Evolutionary conservation across 1,140 invertebrate genomes (phyloP).

Genomic region (Lepidostoma basale): DNA sequence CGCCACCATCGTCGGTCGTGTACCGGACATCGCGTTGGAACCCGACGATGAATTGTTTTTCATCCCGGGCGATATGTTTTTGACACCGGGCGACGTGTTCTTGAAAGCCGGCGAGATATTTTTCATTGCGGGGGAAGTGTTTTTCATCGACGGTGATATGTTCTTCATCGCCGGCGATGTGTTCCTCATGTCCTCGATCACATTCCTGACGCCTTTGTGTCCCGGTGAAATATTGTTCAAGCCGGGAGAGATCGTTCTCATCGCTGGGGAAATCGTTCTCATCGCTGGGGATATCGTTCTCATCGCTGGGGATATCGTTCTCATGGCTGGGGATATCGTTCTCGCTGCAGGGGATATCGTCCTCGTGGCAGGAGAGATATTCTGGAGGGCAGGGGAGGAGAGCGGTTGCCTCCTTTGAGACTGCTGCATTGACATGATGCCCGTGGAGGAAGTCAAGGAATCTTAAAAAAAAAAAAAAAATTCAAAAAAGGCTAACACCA

Average conservation of each 20-base stretch:
- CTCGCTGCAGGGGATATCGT: slow-evolving; percentile 16
- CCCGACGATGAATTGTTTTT: neutral
- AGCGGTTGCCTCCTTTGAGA: slow-evolving; percentile 36
- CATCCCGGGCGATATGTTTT: slow-evolving; percentile 15
- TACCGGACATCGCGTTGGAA: slow-evolving; percentile 1
- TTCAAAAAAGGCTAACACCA: too few relatives aligned
- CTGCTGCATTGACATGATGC: neutral
- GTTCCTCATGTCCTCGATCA: neutral
- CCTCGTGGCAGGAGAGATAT: slow-evolving; percentile 14
- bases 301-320: neutral
- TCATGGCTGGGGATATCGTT: neutral
- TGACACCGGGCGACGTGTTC: slow-evolving; percentile 12
- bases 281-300: slow-evolving; percentile 26
- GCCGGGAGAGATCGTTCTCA: slow-evolving; percentile 24
- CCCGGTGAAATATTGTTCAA: slow-evolving; percentile 23
- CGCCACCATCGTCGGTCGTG: neutral
- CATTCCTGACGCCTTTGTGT: neutral
- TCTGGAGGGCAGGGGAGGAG: slow-evolving; percentile 40
- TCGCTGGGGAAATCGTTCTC: slow-evolving; percentile 22
- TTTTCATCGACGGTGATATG: neutral
- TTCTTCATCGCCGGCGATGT: slow-evolving; percentile 2
- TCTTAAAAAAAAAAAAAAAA: slow-evolving; percentile 9
- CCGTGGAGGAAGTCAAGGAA: slow-evolving; percentile 16
- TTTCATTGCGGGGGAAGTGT: slow-evolving; percentile 7
- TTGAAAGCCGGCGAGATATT: slow-evolving; percentile 29